Base-by-base conservation (phyloP, 2,888 invertebrate genomes). In the Syrphus vitripennis region DNA sequence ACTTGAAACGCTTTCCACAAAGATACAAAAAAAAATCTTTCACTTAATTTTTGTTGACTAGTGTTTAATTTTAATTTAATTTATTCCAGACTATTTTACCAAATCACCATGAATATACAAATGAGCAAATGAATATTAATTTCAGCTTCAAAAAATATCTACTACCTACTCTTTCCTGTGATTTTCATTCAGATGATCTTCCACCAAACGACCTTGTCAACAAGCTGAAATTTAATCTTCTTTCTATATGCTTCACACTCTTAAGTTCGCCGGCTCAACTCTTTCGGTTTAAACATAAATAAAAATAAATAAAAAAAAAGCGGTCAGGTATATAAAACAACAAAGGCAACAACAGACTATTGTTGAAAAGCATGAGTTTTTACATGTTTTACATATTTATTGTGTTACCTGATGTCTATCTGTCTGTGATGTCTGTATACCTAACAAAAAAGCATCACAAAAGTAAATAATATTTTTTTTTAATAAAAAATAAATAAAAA, bases 141-240 rank as follows among this genome's bases (percentile, higher is more conserved):
- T 50, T 12, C 34, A 50, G 29, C 29, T 34, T 50, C 34, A 21
- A 67, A 59, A 7, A 12, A 10, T 12, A 14, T 50, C n/a, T 50
- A 24, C 67, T 31, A 37, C 67, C 48, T 48, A 67, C 67, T 34
- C 50, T 24, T 67, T 67, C 67, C 50, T 67, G 67, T 24, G 24
- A 34, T 14, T 50, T 67, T 50, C 45, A 29, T 65, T 67, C 67
- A n/a, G n/a, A n/a, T 50, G 67, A 34, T 67, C 48, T 50, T 45
- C 65, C 45, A 34, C 50, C 10, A 37, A 50, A 67, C 67, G 67
- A 67, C 67, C 67, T 67, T 67, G 67, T 50, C 34, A 50, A 67
- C 67, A 12, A 21, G 34, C 21, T 67, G 67, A 67, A 67, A 67
- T 67, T 67, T 50, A 67, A 67, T 67, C 48, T 50, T 67, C 21